Evolutionary conservation across 2,113 vertebrate species (phyloP), one percentile per base, ranked within the genome.

Genomic region (Colaptes auratus): DNA sequence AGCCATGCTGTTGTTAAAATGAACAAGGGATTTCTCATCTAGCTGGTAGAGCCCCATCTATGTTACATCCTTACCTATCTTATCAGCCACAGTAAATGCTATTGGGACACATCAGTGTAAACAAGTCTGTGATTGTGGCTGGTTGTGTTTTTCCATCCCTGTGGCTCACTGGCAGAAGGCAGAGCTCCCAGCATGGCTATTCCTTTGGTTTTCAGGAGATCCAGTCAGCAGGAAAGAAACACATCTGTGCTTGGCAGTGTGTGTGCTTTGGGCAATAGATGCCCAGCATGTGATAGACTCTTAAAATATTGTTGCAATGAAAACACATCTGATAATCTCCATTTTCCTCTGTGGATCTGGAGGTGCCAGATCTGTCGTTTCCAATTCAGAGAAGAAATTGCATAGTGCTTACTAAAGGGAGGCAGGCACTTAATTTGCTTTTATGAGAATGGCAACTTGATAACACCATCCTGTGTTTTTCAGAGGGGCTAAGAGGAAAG

Each of bases 71-170:
- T 63, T 67, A 30, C 5, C 44, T 63, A 1, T 24, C 30, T 3
- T 25, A 8, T 30, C 27, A 44, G 44, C 65, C n/a, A 39, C 65
- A 80, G 11, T 66, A 36, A 60, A 28, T 30, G 55, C 65, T 67
- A 5, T 6, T 79, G 71, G 80, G 59, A 39, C 46, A 44, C 35
- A 10, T 69, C 17, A 61, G 36, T 4, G 4, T 73, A 42, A 94
- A 65, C 30, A 61, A 55, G 39, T 27, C 59, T 15, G 3, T 55
- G 4, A 84, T 69, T 87, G 56, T 2, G 2, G 24, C 86, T 89
- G 87, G 55, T n/a, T 73, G 33, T 89, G 3, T 83, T 95, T 95
- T 95, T 95, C 91, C 89, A 93, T 93, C 17, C 1, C 67, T 85
- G 44, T 46, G 46, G 63, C 78, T 92, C 2, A 0, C 73, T 86